phyloP scores from a whole-genome alignment of 2,888 invertebrate genomes.

The Ophion ellenae region DNA sequence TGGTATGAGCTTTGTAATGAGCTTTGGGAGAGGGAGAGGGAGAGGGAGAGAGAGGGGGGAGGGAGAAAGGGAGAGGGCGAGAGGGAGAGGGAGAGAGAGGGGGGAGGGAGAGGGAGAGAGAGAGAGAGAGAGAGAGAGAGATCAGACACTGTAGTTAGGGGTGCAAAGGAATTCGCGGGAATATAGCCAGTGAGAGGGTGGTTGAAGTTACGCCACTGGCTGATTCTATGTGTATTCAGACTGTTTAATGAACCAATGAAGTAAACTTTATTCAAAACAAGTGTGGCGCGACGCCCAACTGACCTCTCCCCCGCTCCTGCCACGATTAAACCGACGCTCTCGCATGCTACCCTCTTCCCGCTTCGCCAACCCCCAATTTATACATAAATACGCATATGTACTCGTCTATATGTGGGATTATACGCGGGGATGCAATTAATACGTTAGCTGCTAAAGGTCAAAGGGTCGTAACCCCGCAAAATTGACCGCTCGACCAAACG shows the following conservation, averaged over 20 bases:
- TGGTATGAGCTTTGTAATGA: no score
- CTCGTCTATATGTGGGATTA: background rate
- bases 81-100: no score
- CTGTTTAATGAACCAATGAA: constrained; percentile 65
- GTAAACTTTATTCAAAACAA: constrained; percentile 65
- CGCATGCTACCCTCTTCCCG: background rate
- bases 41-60: background rate
- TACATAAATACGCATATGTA: background rate
- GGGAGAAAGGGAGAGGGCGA: no score
- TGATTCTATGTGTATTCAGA: constrained; percentile 61
- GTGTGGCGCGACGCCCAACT: constrained; percentile 36
- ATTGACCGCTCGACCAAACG: background rate
- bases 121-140: background rate
- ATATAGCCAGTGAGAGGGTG: constrained; percentile 11
- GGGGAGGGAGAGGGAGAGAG: background rate
- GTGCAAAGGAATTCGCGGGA: constrained; percentile 7
- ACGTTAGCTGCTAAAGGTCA: background rate
- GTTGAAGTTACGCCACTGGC: constrained; percentile 43
- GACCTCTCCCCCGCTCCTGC: constrained; percentile 26
- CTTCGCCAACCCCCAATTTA: constrained; percentile 34
- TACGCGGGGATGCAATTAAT: background rate
- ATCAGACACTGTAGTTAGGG: background rate
- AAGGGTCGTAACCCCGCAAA: background rate
- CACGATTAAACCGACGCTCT: background rate
- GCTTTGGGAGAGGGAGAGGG: no score